Conservation (phyloP, 2,888 invertebrate genomes). For the Tetheella fluctuosa region DNA sequence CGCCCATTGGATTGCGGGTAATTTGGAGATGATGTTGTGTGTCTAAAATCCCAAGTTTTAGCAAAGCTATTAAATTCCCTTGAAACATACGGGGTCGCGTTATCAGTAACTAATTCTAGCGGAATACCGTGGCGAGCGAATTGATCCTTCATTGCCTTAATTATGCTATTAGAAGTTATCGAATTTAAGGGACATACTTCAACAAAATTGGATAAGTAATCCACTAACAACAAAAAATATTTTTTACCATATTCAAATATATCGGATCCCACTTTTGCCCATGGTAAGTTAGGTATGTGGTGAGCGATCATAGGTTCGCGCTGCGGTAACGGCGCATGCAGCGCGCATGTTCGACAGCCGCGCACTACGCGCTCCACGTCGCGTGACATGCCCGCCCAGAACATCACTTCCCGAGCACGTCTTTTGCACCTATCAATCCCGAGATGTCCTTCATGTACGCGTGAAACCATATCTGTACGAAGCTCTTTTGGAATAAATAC, state of each 20-base stretch:
- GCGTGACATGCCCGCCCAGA: constrained; percentile 37
- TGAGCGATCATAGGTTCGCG: constrained; percentile 27
- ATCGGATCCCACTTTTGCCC: constrained; percentile 26
- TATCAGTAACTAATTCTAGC: too few relatives aligned
- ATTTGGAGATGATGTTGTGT: too few relatives aligned
- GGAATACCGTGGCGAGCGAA: too few relatives aligned
- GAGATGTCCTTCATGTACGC: constrained; percentile 40
- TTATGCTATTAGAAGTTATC: too few relatives aligned
- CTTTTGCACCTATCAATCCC: constrained; percentile 41
- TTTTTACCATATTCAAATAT: constrained; percentile 26
- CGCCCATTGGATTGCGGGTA: too few relatives aligned
- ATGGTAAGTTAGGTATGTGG: constrained; percentile 23
- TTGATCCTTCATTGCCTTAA: too few relatives aligned
- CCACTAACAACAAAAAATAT: constrained; percentile 25
- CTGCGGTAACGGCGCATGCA: constrained; percentile 20
- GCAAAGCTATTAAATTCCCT: too few relatives aligned
- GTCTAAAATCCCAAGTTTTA: too few relatives aligned
- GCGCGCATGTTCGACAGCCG: constrained; percentile 26
- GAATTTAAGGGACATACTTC: too few relatives aligned
- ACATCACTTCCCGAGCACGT: too few relatives aligned
- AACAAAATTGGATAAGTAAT: constrained; percentile 24
- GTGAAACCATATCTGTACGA: constrained; percentile 28
- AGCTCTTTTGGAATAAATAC: constrained; percentile 33
- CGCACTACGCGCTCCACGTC: constrained; percentile 33
- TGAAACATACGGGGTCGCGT: too few relatives aligned